These are phyloP conservation scores for Macrocentrus cingulum DNA, from an alignment of 1,140 invertebrate species.

Conservation along the genomic window DNA sequence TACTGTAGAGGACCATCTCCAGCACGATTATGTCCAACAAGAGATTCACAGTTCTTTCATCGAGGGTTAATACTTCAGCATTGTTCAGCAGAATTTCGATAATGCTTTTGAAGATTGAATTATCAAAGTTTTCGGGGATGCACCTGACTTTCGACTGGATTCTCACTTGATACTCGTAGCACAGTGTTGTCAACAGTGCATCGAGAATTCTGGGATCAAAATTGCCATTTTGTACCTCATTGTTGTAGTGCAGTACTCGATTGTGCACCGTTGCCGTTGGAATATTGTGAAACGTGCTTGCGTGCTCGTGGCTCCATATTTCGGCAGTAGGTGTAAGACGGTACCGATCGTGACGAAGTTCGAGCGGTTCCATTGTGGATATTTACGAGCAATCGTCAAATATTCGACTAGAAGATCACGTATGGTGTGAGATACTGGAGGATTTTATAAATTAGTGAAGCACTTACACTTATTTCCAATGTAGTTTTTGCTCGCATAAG, in stretches of 20 bases:
- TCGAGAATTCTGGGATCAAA: background rate
- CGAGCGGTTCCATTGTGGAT: background rate
- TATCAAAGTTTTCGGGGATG: background rate
- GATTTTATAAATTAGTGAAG: too few relatives aligned
- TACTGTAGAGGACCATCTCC: background rate
- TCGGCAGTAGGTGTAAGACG: background rate
- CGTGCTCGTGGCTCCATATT: background rate
- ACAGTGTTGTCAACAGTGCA: background rate
- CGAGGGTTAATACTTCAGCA: background rate
- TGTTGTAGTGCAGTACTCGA: background rate
- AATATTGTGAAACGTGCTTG: background rate
- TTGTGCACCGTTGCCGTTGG: slow-evolving; percentile 3
- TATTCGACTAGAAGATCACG: too few relatives aligned
- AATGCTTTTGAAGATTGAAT: background rate
- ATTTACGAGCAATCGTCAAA: too few relatives aligned
- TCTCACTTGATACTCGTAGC: slow-evolving; percentile 13
- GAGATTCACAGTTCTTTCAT: background rate
- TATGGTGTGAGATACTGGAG: too few relatives aligned
- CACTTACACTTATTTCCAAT: too few relatives aligned
- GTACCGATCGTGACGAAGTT: background rate
- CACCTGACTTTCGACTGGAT: background rate
- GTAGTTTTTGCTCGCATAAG: too few relatives aligned
- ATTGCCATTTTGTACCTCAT: background rate
- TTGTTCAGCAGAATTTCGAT: background rate
- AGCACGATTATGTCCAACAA: slow-evolving; percentile 1